Evolutionary conservation across 2,888 invertebrate genomes (phyloP).

Genomic region (Sycophila texana): DNA sequence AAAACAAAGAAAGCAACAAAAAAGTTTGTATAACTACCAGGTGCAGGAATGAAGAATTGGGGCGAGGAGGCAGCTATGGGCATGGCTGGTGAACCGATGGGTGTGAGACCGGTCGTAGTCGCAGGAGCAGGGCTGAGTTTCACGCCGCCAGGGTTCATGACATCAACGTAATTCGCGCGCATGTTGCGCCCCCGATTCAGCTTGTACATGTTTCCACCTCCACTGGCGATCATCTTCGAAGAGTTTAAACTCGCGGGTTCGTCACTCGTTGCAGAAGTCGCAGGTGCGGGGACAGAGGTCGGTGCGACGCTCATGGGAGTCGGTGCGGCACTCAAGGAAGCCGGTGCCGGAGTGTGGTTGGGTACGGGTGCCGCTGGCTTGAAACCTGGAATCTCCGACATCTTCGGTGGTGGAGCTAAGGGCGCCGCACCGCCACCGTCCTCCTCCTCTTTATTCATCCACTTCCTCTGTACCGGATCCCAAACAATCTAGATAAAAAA

Average conservation of each 20-base stretch:
- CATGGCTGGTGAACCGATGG: constrained; percentile 74
- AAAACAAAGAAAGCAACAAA: too few species aligned
- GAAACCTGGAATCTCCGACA: constrained; percentile 77
- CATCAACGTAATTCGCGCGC: constrained; percentile 87
- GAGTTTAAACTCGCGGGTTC: constrained; percentile 60
- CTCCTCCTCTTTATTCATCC: constrained; percentile 89
- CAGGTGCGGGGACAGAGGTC: background rate
- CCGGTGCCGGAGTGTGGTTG: constrained; percentile 61
- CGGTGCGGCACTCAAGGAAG: constrained; percentile 52
- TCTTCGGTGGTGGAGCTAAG: constrained; percentile 84
- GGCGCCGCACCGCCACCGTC: constrained; percentile 79
- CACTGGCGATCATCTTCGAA: constrained; percentile 67
- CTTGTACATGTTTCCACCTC: constrained; percentile 85
- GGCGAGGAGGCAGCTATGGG: constrained; percentile 75
- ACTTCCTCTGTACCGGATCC: constrained; percentile 91
- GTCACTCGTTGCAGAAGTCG: constrained; percentile 26
- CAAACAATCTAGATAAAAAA: constrained; percentile 86
- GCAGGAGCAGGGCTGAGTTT: constrained; percentile 69
- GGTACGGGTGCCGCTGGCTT: constrained; percentile 59
- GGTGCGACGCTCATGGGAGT: constrained; percentile 31
- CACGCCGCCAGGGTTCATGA: constrained; percentile 86
- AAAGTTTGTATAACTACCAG: constrained; percentile 67
- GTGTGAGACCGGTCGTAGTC: constrained; percentile 67
- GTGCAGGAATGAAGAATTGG: constrained; percentile 79
- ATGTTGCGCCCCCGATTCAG: constrained; percentile 86